A percentile compares a stretch with the other conserved stretches of the same genome.
These are phyloP conservation scores for Ammodytes dubius DNA, from an alignment of 2,113 vertebrate genomes.

Conservation along the genomic window DNA sequence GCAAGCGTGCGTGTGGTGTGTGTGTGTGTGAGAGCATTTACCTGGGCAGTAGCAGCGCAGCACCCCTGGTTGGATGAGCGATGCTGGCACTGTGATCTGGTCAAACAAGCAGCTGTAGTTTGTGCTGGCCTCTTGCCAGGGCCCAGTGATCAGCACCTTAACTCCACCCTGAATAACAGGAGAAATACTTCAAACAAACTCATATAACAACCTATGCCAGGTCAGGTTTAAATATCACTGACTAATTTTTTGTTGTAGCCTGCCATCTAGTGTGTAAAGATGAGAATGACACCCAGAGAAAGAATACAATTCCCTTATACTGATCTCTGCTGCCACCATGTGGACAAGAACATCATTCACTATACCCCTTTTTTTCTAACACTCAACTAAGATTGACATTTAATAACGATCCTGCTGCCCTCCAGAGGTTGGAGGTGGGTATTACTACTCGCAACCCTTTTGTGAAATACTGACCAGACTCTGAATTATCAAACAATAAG, in stretches of 20 bases:
- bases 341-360: constrained; percentile 34
- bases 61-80: constrained; percentile 97
- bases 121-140: constrained; percentile 97
- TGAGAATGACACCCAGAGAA: constrained; percentile 29
- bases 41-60: constrained; percentile 99
- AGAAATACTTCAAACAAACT: constrained; percentile 21
- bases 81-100: constrained; percentile 98
- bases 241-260: not conserved
- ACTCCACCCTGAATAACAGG: constrained; percentile 91
- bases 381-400: not conserved
- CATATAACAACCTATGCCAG: not conserved
- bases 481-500: not conserved
- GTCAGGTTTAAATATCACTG: not conserved
- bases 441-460: constrained; percentile 18
- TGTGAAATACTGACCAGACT: not conserved
- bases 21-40: constrained; percentile 65
- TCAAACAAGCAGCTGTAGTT: constrained; percentile 99
- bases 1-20: too few relatives aligned
- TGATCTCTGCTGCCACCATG: constrained; percentile 67
- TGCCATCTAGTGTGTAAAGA: constrained; percentile 63
- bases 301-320: not conserved
- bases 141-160: constrained; percentile 98
- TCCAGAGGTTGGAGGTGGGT: constrained; percentile 32
- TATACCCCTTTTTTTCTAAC: not conserved
- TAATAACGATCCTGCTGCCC: constrained; percentile 29